Conservation (phyloP, 2,797 vertebrate species). For the Micrastur ruficollis region DNA sequence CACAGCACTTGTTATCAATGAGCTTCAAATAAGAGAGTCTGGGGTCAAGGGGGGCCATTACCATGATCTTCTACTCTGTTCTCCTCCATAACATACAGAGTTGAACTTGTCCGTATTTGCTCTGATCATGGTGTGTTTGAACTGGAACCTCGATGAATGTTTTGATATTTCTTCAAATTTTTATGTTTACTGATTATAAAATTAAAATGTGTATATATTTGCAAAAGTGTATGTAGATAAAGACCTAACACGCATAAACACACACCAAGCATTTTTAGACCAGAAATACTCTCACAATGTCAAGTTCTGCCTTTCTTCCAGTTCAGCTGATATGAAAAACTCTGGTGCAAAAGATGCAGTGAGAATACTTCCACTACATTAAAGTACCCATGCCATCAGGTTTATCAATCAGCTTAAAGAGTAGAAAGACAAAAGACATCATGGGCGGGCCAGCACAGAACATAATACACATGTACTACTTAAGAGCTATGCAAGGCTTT, state of each 20-base stretch:
- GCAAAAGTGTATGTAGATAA: not conserved
- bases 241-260: not conserved
- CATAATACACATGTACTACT: not conserved
- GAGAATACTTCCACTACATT: not conserved
- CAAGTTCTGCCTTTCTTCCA: not conserved
- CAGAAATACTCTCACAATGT: not conserved
- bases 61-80: not conserved
- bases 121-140: not conserved
- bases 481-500: not conserved
- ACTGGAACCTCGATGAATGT: not conserved
- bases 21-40: not conserved
- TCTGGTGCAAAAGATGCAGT: not conserved
- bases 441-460: not conserved
- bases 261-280: not conserved
- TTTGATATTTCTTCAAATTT: not conserved
- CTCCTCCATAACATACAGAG: not conserved
- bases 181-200: not conserved
- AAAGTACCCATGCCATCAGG: not conserved
- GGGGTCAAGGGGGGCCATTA: conserved; percentile 31
- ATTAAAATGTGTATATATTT: not conserved
- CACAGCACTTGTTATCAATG: not conserved
- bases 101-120: not conserved
- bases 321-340: not conserved
- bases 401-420: not conserved
- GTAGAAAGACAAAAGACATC: not conserved